Base-by-base conservation (phyloP, 1,140 invertebrate species). In the Whitmania pigra region DNA sequence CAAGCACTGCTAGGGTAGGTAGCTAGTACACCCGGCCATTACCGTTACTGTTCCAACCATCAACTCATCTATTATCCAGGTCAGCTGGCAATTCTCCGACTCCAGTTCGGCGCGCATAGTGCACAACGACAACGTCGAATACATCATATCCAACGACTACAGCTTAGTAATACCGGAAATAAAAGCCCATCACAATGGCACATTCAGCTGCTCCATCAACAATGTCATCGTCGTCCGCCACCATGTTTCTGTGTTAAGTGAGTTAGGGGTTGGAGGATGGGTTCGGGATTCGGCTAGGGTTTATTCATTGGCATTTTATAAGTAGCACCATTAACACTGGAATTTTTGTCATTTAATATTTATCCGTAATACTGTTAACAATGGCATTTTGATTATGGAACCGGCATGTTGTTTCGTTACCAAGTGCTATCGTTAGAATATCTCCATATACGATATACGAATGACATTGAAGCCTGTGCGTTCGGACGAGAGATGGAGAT, bases 21-120 rank as follows among this genome's bases (percentile, higher is more conserved):
- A 13, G 31, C 31, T 6, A 36, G 31, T 2, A 36, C 31, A 6
- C 31, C 31, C 6, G 31, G 31, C 6, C 31, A 36, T 36, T 36
- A 36, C 6, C 2, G 31, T 36, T 36, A 36, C 6, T 36, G 31
- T 36, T 36, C 31, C 31, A 36, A 36, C 31, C n/a, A n/a, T n/a
- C n/a, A n/a, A n/a, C n/a, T n/a, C n/a, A n/a, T 36, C 31, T 6
- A 36, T 6, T 57, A 57, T n/a, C 25, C n/a, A 70, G 49, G 69
- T 70, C 69, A 70, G 25, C 17, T 70, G 69, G 69, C 69, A 70
- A 11, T 70, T 70, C 22, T 53, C 53, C 4, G 69, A 70, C 43
- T 25, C 43, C 6, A 27, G 22, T 25, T 49, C 31, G 11, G 69
- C 69, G 2, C 31, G 69, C 7, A 25, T 70, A 11, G 25, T 70